Evolutionary conservation across 2,113 vertebrate species (phyloP).

Genomic region (Panthera tigris): DNA sequence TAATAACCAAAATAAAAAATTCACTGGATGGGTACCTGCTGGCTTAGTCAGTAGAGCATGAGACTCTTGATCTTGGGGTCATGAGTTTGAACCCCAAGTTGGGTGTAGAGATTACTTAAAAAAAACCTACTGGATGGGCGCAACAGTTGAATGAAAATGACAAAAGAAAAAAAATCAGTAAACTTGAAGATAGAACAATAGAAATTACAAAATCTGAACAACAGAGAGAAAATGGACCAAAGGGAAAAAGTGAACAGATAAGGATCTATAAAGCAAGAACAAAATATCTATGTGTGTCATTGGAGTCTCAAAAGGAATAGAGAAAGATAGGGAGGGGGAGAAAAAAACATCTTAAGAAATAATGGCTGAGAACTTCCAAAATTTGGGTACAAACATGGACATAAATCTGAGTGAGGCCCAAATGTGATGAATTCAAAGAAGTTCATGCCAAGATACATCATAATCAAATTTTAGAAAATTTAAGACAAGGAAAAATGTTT

Average conservation of each 20-base stretch:
- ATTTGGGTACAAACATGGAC: neutral
- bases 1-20: neutral
- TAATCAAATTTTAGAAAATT: neutral
- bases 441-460: neutral
- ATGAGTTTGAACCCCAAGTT: neutral
- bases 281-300: neutral
- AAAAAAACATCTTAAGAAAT: neutral
- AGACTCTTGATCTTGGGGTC: neutral
- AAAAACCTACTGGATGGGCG: neutral
- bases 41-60: neutral
- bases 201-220: neutral
- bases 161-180: neutral
- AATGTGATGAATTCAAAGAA: neutral
- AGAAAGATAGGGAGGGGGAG: neutral
- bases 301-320: neutral
- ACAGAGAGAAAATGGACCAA: neutral
- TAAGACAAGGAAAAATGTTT: neutral
- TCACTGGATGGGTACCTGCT: neutral
- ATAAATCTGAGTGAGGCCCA: neutral
- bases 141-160: neutral
- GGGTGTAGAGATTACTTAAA: neutral
- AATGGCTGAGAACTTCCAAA: neutral
- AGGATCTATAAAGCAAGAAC: neutral
- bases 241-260: neutral
- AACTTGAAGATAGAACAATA: neutral